These are phyloP conservation scores for Hylaeus volcanicus DNA, from an alignment of 1,140 invertebrate genomes.

Conservation along the genomic window DNA sequence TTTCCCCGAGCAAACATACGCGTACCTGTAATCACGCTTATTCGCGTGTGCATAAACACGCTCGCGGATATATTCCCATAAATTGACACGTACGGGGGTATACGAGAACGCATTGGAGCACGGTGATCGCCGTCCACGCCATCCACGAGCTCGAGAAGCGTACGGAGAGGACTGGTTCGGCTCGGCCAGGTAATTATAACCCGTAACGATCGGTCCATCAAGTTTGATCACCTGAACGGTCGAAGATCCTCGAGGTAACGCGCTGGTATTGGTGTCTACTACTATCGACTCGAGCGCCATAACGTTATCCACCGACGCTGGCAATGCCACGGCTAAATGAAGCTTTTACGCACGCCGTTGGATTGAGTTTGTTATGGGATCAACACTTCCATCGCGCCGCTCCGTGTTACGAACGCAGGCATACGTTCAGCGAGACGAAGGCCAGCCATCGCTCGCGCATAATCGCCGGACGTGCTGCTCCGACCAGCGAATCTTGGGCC, in stretches of 20 bases:
- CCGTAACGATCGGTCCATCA: constrained; percentile 77
- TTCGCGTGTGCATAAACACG: constrained; percentile 28
- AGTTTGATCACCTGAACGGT: constrained; percentile 68
- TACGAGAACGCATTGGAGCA: background rate
- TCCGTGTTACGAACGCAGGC: constrained; percentile 40
- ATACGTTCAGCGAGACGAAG: constrained; percentile 42
- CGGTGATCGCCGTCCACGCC: background rate
- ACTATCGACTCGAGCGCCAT: constrained; percentile 4
- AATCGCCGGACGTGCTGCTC: constrained; percentile 57
- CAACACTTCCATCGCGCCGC: constrained; percentile 63
- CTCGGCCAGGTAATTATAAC: constrained; percentile 73
- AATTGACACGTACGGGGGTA: constrained; percentile 31
- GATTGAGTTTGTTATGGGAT: constrained; percentile 73
- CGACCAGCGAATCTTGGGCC: constrained; percentile 36
- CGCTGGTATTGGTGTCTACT: constrained; percentile 7
- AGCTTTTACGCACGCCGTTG: constrained; percentile 69
- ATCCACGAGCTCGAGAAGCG: too few species aligned
- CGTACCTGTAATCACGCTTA: constrained; percentile 18
- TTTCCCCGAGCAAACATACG: constrained; percentile 27
- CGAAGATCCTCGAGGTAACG: constrained; percentile 8
- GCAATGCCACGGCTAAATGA: constrained; percentile 67
- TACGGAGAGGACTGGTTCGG: constrained; percentile 47
- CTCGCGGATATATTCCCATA: constrained; percentile 32
- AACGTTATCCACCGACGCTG: constrained; percentile 45
- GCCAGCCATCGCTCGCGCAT: constrained; percentile 48